phyloP scores from a whole-genome alignment of 2,888 invertebrate genomes.

The Odontomyia ornata region DNA sequence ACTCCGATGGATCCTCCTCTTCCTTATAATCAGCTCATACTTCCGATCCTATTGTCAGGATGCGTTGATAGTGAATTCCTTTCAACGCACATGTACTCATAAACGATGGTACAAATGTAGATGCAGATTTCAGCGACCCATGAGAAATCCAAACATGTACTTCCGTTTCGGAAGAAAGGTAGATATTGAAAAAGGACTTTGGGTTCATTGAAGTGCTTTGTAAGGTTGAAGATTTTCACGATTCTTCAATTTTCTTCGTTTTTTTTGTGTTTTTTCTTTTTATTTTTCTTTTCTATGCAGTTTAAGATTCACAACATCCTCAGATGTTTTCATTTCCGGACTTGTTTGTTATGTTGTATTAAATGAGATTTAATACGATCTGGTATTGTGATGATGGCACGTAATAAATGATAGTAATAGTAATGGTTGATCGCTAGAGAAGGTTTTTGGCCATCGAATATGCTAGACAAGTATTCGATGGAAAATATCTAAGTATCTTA shows the following conservation, averaged over 20 bases:
- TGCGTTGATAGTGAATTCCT: constrained; percentile 14
- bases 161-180: constrained; percentile 48
- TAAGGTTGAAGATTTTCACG: constrained; percentile 22
- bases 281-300: neutral
- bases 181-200: constrained; percentile 27
- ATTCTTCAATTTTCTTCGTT: neutral
- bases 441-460: too few relatives aligned
- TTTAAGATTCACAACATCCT: constrained; percentile 36
- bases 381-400: constrained; percentile 23
- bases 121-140: constrained; percentile 45
- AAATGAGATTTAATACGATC: constrained; percentile 30
- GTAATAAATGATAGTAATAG: neutral
- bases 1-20: constrained; percentile 15
- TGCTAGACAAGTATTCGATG: too few relatives aligned
- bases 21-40: constrained; percentile 42
- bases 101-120: too few relatives aligned
- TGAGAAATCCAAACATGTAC: constrained; percentile 48
- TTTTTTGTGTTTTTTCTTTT: constrained; percentile 15
- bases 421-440: neutral
- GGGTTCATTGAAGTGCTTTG: constrained; percentile 32
- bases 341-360: constrained; percentile 38
- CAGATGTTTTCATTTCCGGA: constrained; percentile 45
- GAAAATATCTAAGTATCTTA: too few relatives aligned
- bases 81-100: neutral
- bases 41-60: constrained; percentile 46